phyloP scores from a whole-genome alignment of 2,797 vertebrate species.

The Sebastes aleutianus region DNA sequence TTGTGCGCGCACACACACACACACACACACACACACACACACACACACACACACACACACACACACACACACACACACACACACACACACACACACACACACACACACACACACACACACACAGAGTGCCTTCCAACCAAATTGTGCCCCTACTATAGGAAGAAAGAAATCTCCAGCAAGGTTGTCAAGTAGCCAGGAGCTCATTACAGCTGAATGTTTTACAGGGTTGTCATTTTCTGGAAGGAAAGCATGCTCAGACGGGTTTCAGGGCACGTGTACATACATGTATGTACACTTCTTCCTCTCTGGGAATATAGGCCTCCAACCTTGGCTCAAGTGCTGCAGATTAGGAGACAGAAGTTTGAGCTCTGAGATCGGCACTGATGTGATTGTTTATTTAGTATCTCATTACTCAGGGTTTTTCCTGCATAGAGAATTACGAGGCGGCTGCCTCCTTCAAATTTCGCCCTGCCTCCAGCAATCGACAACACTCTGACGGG shows the following conservation, averaged over 20 bases:
- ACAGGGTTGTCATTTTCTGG: conserved; percentile 58
- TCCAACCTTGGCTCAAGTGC: conserved; percentile 30
- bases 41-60: background rate
- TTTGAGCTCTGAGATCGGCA: background rate
- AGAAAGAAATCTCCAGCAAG: conserved; percentile 8
- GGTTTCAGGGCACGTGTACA: conserved; percentile 30
- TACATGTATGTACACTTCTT: conserved; percentile 23
- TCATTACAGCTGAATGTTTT: conserved; percentile 50
- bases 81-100: background rate
- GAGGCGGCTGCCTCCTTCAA: no score
- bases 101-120: background rate
- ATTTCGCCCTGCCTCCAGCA: no score
- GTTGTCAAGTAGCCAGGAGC: conserved; percentile 41
- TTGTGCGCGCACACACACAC: background rate
- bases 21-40: background rate
- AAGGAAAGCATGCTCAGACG: conserved; percentile 48
- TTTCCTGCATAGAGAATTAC: no score
- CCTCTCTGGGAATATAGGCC: conserved; percentile 14
- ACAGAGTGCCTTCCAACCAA: background rate
- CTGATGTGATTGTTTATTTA: conserved; percentile 32
- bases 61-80: background rate
- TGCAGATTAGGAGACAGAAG: conserved; percentile 40
- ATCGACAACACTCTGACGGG: no score
- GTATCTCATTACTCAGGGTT: conserved; percentile 10
- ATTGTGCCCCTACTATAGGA: conserved; percentile 13